Conservation (phyloP, 1,140 invertebrate genomes). For the Cydia splendana region DNA sequence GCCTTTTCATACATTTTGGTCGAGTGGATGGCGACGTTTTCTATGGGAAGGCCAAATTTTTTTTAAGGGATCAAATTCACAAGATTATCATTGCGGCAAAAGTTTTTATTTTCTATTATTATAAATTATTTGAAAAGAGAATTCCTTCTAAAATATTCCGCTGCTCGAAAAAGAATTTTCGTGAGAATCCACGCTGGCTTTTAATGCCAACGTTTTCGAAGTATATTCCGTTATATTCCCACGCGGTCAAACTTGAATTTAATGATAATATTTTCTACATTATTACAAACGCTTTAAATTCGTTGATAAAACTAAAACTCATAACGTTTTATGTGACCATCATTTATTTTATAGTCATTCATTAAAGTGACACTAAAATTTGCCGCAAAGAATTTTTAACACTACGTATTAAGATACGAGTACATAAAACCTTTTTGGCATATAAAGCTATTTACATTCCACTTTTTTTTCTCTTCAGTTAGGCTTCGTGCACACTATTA, state of each 20-base stretch:
- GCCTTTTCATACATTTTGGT: too few species aligned
- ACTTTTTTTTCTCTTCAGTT: not conserved
- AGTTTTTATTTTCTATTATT: not conserved
- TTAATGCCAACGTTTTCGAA: constrained; percentile 12
- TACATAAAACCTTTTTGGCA: constrained; percentile 43
- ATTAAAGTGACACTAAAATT: too few species aligned
- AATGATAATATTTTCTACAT: not conserved
- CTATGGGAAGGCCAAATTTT: too few species aligned
- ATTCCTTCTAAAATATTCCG: constrained; percentile 21
- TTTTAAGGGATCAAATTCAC: too few species aligned
- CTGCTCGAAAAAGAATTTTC: constrained; percentile 13
- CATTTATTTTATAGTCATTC: too few species aligned
- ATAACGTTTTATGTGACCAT: too few species aligned
- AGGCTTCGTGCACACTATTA: too few species aligned
- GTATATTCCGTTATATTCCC: constrained; percentile 16
- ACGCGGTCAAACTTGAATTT: constrained; percentile 37
- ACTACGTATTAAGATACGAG: too few species aligned
- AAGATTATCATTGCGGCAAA: not conserved
- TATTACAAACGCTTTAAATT: too few species aligned
- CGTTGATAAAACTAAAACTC: too few species aligned
- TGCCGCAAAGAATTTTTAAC: too few species aligned
- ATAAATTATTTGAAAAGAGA: constrained; percentile 21
- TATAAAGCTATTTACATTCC: not conserved
- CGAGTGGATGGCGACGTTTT: too few species aligned
- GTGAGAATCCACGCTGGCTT: constrained; percentile 4